phyloP scores from a whole-genome alignment of 2,888 invertebrate genomes.

The Cheilosia vernalis region DNA sequence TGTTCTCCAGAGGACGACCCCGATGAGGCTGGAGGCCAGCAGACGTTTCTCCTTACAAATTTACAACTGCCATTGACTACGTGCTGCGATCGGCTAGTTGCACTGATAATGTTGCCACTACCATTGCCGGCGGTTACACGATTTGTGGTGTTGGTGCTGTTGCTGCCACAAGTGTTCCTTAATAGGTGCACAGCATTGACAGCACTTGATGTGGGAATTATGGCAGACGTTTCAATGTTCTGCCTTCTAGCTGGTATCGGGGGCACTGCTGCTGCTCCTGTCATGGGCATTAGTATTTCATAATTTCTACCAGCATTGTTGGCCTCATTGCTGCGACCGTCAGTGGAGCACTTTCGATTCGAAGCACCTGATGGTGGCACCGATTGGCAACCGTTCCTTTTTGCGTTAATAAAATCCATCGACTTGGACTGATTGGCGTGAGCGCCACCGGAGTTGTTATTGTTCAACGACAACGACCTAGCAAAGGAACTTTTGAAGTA shows the following conservation, averaged over 20 bases:
- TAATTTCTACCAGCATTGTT: constrained; percentile 43
- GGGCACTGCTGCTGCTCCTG: constrained; percentile 82
- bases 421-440: constrained; percentile 81
- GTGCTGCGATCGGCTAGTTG: constrained; percentile 48
- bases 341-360: constrained; percentile 70
- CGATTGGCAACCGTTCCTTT: constrained; percentile 52
- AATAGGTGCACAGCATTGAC: constrained; percentile 72
- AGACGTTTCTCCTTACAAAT: constrained; percentile 69
- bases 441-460: constrained; percentile 65
- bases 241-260: constrained; percentile 77
- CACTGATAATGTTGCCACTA: constrained; percentile 56
- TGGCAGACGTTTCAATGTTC: constrained; percentile 74
- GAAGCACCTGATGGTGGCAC: constrained; percentile 5
- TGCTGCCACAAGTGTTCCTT: constrained; percentile 71
- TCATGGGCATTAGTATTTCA: constrained; percentile 76
- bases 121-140: constrained; percentile 62
- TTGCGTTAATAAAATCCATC: constrained; percentile 79
- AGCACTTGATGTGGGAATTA: constrained; percentile 69
- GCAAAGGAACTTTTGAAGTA: constrained; percentile 85
- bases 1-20: constrained; percentile 77
- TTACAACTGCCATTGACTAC: constrained; percentile 45
- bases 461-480: constrained; percentile 84
- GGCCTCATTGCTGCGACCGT: constrained; percentile 38
- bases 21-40: constrained; percentile 72
- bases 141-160: constrained; percentile 34